Conservation (phyloP, 2,113 vertebrate species). For the Brachirus orientalis region DNA sequence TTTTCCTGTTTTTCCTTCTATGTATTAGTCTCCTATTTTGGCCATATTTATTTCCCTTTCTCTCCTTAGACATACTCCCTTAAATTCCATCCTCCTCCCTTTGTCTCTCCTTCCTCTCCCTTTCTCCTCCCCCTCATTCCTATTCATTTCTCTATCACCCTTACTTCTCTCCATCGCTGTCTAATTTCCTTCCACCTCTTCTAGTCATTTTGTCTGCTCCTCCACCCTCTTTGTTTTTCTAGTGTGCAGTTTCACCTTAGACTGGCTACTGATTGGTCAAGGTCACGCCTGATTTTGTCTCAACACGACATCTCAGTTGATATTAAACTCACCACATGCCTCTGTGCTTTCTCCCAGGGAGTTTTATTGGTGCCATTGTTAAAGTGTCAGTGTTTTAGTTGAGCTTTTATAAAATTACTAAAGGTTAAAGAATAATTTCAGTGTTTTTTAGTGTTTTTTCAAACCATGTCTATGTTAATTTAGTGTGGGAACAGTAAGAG, state of each 20-base stretch:
- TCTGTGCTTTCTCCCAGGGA: conserved; percentile 16
- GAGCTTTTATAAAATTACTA: conserved; percentile 14
- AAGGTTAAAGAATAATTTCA: conserved; percentile 7
- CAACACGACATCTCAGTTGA: conserved; percentile 33
- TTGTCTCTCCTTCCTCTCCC: conserved; percentile 5
- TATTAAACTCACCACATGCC: conserved; percentile 26
- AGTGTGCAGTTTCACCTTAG: conserved; percentile 64
- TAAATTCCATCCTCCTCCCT: conserved; percentile 55
- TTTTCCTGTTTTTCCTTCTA: conserved; percentile 60
- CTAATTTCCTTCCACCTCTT: conserved; percentile 52
- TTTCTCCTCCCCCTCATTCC: conserved; percentile 11
- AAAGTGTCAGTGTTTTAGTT: conserved; percentile 26
- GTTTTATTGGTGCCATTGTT: conserved; percentile 17
- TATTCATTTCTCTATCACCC: conserved; percentile 11
- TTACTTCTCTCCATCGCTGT: conserved; percentile 14
- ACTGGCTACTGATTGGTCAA: conserved; percentile 57
- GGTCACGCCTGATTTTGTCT: conserved; percentile 61
- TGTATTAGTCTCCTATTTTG: conserved; percentile 8
- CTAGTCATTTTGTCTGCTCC: conserved; percentile 39
- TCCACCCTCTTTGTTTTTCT: conserved; percentile 62
- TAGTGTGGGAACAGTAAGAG: neutral
- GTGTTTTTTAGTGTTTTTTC: too few relatives aligned
- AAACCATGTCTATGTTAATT: neutral
- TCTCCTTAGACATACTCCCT: conserved; percentile 44
- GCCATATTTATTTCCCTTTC: conserved; percentile 49